Evolutionary conservation across 2,113 vertebrate species (phyloP).

Genomic region (Sialia sialis): DNA sequence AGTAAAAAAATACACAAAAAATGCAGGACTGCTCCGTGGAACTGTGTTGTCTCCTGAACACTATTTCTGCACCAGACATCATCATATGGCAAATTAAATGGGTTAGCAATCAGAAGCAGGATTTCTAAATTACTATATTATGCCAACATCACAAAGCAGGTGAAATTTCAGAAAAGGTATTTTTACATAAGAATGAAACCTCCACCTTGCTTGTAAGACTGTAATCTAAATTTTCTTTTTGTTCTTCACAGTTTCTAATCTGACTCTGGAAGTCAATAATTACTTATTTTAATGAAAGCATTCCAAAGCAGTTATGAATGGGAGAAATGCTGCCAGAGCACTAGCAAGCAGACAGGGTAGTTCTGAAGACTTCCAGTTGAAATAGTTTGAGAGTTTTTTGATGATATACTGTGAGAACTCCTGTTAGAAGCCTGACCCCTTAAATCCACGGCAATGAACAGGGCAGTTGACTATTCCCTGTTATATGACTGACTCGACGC

Average conservation of each 20-base stretch:
- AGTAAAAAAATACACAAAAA: neutral
- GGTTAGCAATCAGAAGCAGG: neutral
- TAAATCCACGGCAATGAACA: neutral
- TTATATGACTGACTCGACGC: neutral
- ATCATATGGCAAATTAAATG: neutral
- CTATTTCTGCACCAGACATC: neutral
- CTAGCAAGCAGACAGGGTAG: neutral
- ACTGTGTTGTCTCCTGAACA: fast-evolving
- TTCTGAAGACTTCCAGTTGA: neutral
- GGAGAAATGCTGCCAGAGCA: neutral
- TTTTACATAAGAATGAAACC: neutral
- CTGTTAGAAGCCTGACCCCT: neutral
- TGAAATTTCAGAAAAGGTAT: neutral
- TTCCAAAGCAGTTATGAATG: neutral
- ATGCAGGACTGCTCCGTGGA: neutral
- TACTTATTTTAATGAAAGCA: slow-evolving; percentile 8
- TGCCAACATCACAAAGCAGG: neutral
- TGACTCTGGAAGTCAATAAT: neutral
- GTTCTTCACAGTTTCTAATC: neutral
- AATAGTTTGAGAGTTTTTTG: neutral
- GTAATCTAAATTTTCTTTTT: neutral
- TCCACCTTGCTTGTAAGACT: neutral
- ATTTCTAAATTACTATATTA: neutral
- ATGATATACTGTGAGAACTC: neutral
- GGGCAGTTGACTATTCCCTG: neutral